Evolutionary conservation across 2,888 invertebrate species (phyloP), one percentile per base, ranked within the genome.

Genomic region (Mythimna albipuncta): DNA sequence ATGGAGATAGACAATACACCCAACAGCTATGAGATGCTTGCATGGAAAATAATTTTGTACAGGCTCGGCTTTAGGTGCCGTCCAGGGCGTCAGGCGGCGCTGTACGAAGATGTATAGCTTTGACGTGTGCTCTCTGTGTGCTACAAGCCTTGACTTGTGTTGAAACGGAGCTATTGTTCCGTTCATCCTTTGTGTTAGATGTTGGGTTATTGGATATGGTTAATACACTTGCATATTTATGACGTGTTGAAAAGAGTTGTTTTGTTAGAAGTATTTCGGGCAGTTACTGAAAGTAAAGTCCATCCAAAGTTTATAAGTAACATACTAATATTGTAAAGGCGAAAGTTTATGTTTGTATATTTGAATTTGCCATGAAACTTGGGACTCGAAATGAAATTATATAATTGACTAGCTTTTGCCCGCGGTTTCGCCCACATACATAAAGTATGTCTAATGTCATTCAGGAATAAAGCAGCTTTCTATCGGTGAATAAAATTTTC

Each of bases 1-100:
- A 59, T 57, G 54, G 26, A 81, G n/a, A 68, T 63, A 75, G 54
- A 75, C 68, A 81, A 76, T 81, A 26, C 21, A 13, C n/a, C 47
- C 19, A 19, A 21, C 41, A 19, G 35, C 50, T 19, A 9, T 64
- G 26, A 21, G 41, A 35, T 16, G 75, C 54, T 13, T 76, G 59
- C 69, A 50, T 68, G 26, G 63, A 77, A 75, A 76, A 76, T 50
- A 59, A 76, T 64, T 64, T 19, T 63, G 64, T 68, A 68, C 63
- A 11, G 57, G n/a, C 47, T 67, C 41, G 47, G 55, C 44, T 66
- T 47, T n/a, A 19, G 41, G 69, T 44, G 58, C 44, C 68, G 77
- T 76, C 77, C 58, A 76, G 68, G 41, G 38, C 61, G 77, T 47
- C 57, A 44, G 16, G 16, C 47, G 57, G 11, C 5, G 54, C 67